Evolutionary conservation across 2,797 vertebrate species (phyloP).

Genomic region (Ptychobarbus kaznakovi): DNA sequence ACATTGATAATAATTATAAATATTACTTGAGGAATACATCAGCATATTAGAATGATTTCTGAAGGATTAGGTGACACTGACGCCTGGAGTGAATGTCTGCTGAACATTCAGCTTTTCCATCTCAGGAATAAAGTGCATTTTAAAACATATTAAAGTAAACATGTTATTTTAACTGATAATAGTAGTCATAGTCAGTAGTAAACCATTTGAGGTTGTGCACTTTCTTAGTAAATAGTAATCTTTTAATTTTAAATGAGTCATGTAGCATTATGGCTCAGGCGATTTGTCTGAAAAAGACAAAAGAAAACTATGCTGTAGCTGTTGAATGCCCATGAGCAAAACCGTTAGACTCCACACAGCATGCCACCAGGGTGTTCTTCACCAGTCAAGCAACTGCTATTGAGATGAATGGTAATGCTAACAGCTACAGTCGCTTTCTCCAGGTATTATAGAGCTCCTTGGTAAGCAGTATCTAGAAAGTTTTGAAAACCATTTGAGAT

Average conservation of each 20-base stretch:
- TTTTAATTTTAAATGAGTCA: neutral
- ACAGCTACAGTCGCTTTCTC: neutral
- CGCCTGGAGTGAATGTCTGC: neutral
- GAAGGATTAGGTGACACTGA: neutral
- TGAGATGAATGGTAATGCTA: constrained; percentile 30
- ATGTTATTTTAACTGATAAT: neutral
- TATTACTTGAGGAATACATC: neutral
- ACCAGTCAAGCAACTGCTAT: constrained; percentile 14
- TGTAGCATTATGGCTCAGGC: neutral
- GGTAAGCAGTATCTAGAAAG: constrained; percentile 36
- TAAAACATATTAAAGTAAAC: neutral
- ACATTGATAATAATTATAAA: neutral
- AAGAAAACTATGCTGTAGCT: neutral
- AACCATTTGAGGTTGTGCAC: neutral
- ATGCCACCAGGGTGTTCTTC: constrained; percentile 5
- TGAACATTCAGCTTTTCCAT: neutral
- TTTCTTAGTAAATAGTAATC: neutral
- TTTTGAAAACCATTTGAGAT: constrained; percentile 49
- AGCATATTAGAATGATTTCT: neutral
- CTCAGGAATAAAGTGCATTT: neutral
- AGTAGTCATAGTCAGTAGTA: neutral
- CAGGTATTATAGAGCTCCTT: constrained; percentile 20
- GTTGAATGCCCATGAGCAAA: neutral
- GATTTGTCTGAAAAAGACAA: neutral
- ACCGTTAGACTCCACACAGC: neutral